phyloP scores from a whole-genome alignment of 2,888 invertebrate species.

The Melanostoma mellinum region DNA sequence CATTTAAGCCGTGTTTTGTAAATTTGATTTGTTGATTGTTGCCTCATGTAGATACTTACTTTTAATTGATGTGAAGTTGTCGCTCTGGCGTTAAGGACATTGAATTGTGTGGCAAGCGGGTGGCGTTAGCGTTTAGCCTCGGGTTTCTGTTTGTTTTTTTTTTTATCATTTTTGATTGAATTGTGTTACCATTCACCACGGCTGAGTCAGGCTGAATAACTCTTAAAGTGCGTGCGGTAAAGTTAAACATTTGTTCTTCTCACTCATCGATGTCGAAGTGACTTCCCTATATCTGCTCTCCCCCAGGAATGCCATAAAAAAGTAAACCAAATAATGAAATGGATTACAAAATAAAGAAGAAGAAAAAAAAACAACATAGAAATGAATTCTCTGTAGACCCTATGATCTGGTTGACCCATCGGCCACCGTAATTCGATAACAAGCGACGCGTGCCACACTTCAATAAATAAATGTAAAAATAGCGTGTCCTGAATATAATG shows the following conservation, averaged over 20 bases:
- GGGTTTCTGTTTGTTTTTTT: not conserved
- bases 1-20: constrained; percentile 46
- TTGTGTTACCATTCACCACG: constrained; percentile 31
- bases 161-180: constrained; percentile 30
- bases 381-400: constrained; percentile 6
- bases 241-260: constrained; percentile 62
- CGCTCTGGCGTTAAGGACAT: constrained; percentile 46
- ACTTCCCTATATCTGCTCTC: constrained; percentile 11
- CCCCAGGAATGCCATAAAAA: constrained; percentile 2
- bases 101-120: constrained; percentile 4
- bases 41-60: constrained; percentile 31
- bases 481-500: constrained; percentile 56
- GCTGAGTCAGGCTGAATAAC: constrained; percentile 19
- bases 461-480: constrained; percentile 65
- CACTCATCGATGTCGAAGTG: constrained; percentile 43
- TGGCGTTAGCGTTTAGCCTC: constrained; percentile 22
- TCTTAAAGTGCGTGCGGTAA: constrained; percentile 25
- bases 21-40: constrained; percentile 65
- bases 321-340: constrained; percentile 40
- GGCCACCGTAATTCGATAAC: constrained; percentile 70
- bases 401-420: constrained; percentile 65
- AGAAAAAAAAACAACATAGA: not conserved
- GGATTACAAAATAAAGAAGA: constrained; percentile 3
- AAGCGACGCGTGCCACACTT: constrained; percentile 64
- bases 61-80: constrained; percentile 66